Conservation (phyloP, 2,113 vertebrate species). For the Formicarius rufipectus region DNA sequence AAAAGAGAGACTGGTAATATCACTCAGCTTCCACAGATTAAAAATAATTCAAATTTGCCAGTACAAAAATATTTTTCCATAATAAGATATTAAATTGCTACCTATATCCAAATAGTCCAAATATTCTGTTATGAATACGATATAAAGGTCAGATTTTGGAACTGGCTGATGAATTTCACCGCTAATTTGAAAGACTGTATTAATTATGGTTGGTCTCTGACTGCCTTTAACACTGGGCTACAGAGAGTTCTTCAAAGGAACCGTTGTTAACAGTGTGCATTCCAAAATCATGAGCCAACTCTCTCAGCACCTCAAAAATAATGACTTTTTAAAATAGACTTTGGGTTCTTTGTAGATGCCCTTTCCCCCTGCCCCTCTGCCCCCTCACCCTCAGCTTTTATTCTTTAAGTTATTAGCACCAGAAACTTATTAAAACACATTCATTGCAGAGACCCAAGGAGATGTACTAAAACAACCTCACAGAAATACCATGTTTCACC, state of each 20-base stretch:
- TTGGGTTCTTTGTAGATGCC: conserved; percentile 22
- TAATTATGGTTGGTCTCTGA: conserved; percentile 35
- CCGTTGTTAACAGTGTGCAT: conserved; percentile 37
- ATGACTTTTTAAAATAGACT: conserved; percentile 50
- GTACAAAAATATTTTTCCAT: not conserved
- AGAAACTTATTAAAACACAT: conserved; percentile 2
- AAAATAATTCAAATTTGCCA: not conserved
- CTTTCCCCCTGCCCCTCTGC: too few species aligned
- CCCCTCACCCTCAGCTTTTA: not conserved
- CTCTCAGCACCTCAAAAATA: conserved; percentile 58
- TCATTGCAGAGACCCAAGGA: not conserved
- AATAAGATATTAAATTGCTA: not conserved
- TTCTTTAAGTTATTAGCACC: not conserved
- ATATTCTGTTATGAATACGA: not conserved
- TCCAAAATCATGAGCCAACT: conserved; percentile 52
- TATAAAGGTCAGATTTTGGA: conserved; percentile 37
- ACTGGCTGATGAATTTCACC: conserved; percentile 15
- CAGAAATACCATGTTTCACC: not conserved
- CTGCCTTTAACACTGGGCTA: conserved; percentile 49
- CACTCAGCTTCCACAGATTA: not conserved
- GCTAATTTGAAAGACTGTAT: conserved; percentile 53
- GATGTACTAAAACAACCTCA: not conserved
- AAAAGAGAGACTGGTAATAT: not conserved
- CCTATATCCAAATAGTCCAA: not conserved
- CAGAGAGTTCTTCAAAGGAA: conserved; percentile 52